Evolutionary conservation across 2,113 vertebrate species (phyloP).

Genomic region (Elaphurus davidianus): DNA sequence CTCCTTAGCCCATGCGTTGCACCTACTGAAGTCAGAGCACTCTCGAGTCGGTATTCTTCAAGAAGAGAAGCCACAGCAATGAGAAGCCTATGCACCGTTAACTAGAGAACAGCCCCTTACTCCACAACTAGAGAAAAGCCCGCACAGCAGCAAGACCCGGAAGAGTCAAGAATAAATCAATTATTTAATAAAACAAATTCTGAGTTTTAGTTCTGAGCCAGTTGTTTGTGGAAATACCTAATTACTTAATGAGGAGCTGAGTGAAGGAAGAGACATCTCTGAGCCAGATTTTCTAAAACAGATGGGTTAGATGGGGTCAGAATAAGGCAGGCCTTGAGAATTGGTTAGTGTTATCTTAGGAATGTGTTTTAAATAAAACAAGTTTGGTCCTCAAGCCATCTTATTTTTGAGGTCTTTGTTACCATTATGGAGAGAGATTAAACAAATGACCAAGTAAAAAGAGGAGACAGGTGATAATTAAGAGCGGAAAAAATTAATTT

Average conservation of each 20-base stretch:
- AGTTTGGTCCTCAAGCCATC: neutral
- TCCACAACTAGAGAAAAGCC: neutral
- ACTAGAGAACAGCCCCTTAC: neutral
- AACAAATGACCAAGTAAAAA: constrained; percentile 34
- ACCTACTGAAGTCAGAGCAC: neutral
- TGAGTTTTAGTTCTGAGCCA: neutral
- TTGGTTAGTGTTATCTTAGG: neutral
- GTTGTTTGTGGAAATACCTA: neutral
- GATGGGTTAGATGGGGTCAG: neutral
- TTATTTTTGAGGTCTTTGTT: constrained; percentile 8
- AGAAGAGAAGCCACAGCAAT: neutral
- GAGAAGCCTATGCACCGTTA: neutral
- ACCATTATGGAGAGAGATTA: neutral
- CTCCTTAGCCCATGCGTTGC: neutral
- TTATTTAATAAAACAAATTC: neutral
- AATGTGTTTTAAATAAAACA: constrained; percentile 14
- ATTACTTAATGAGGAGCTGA: neutral
- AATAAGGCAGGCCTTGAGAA: neutral
- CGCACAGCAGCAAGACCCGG: neutral
- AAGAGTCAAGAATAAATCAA: neutral
- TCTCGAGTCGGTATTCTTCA: neutral
- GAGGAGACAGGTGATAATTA: constrained; percentile 41
- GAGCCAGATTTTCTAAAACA: neutral
- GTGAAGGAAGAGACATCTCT: neutral
- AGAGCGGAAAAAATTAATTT: constrained; percentile 31